These are phyloP conservation scores for Mylabris phalerata DNA, from an alignment of 1,140 invertebrate genomes.

Conservation along the genomic window DNA sequence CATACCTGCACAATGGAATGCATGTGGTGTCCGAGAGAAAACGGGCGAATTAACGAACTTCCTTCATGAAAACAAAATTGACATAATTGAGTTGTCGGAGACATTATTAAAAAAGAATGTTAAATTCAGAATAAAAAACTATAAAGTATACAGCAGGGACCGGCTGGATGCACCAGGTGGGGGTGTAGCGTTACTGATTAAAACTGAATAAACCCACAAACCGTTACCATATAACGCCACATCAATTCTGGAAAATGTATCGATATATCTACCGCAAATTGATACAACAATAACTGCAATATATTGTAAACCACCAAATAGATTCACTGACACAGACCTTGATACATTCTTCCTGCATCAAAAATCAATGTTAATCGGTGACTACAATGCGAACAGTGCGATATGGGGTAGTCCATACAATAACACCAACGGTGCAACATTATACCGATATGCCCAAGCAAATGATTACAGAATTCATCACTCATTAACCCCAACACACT, in stretches of 20 bases:
- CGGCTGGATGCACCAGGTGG: neutral
- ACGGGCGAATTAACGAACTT: neutral
- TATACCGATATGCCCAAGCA: neutral
- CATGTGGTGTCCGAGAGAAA: too few species aligned
- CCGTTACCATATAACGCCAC: too few species aligned
- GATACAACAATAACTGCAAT: too few species aligned
- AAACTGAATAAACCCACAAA: too few species aligned
- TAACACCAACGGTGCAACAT: neutral
- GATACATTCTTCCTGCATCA: too few species aligned
- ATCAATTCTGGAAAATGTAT: too few species aligned
- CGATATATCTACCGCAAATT: too few species aligned
- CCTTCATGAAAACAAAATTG: slow-evolving; percentile 1
- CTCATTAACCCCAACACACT: neutral
- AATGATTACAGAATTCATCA: neutral
- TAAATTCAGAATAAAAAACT: slow-evolving; percentile 3
- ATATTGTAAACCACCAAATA: too few species aligned
- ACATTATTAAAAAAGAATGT: neutral
- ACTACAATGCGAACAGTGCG: neutral
- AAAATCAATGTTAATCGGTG: neutral
- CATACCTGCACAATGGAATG: too few species aligned
- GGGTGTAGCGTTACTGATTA: too few species aligned
- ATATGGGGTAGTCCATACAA: neutral
- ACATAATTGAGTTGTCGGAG: neutral
- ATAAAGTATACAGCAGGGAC: neutral
- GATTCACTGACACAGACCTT: too few species aligned